Conservation (phyloP, 2,888 invertebrate species). For the Corythucha ciliata region DNA sequence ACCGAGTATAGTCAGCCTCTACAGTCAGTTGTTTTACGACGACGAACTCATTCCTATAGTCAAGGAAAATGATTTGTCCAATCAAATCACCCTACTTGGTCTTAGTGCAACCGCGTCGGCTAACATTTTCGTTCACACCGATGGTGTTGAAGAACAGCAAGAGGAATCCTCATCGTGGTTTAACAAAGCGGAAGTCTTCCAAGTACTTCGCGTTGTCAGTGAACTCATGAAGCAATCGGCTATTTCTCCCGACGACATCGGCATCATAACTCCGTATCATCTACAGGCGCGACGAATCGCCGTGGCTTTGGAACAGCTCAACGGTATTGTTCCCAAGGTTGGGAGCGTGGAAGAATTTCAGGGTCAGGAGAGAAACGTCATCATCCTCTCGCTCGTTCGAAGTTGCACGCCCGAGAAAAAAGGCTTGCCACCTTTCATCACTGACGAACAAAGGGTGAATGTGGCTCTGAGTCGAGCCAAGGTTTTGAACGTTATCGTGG, state of each 20-base stretch:
- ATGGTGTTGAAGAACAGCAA: constrained; percentile 42
- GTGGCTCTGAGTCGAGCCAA: constrained; percentile 21
- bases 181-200: constrained; percentile 72
- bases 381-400: constrained; percentile 61
- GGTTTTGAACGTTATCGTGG: constrained; percentile 15
- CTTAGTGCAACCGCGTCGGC: too few relatives aligned
- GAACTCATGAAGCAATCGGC: constrained; percentile 54
- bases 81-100: too few relatives aligned
- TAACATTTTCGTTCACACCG: constrained; percentile 11
- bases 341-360: constrained; percentile 82
- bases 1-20: constrained; percentile 61
- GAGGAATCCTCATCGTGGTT: constrained; percentile 77
- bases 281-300: constrained; percentile 60
- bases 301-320: constrained; percentile 44
- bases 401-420: constrained; percentile 23
- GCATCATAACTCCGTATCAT: constrained; percentile 84
- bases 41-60: constrained; percentile 60
- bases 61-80: too few relatives aligned
- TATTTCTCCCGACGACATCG: constrained; percentile 61
- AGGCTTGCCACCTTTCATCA: constrained; percentile 3
- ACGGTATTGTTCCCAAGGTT: constrained; percentile 51
- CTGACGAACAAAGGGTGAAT: constrained; percentile 14
- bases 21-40: constrained; percentile 78
- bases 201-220: constrained; percentile 53
- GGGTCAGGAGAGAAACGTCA: constrained; percentile 65